These are phyloP conservation scores for Drosophila melanica DNA, from an alignment of 1,140 invertebrate species.

Conservation along the genomic window DNA sequence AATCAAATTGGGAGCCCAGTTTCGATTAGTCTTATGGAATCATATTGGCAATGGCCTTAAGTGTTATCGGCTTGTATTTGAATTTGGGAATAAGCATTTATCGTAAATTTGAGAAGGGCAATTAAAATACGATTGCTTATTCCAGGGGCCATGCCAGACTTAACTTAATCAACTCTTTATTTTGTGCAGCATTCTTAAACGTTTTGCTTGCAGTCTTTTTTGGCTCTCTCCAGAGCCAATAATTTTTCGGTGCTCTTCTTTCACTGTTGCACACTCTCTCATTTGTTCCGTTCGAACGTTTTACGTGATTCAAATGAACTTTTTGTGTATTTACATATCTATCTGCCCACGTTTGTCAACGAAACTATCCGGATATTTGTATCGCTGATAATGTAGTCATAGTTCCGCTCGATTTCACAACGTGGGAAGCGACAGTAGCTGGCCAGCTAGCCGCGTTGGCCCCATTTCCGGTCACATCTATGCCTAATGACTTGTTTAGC, in stretches of 20 bases:
- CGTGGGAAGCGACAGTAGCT: constrained; percentile 28
- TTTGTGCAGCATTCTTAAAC: neutral
- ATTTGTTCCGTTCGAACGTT: too few relatives aligned
- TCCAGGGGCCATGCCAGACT: too few relatives aligned
- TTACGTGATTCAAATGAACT: too few relatives aligned
- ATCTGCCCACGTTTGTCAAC: neutral
- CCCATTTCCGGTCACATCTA: constrained; percentile 61
- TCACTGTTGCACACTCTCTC: too few relatives aligned
- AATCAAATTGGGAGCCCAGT: neutral
- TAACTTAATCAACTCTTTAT: neutral
- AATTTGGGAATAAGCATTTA: neutral
- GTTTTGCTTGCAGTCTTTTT: neutral
- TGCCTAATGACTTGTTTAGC: constrained; percentile 56
- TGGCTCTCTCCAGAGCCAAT: neutral
- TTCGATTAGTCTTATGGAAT: neutral
- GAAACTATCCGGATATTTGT: constrained; percentile 8
- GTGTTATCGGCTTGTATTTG: neutral
- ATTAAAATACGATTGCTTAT: too few relatives aligned
- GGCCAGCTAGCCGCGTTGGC: neutral
- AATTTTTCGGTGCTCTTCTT: too few relatives aligned
- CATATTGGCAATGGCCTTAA: neutral
- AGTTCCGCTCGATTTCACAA: constrained; percentile 41
- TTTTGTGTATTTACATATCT: neutral
- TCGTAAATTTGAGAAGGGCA: too few relatives aligned
- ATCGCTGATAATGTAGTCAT: constrained; percentile 18